Base-by-base conservation (phyloP, 2,888 invertebrate genomes). In the Disparrhopalites patrizii region DNA sequence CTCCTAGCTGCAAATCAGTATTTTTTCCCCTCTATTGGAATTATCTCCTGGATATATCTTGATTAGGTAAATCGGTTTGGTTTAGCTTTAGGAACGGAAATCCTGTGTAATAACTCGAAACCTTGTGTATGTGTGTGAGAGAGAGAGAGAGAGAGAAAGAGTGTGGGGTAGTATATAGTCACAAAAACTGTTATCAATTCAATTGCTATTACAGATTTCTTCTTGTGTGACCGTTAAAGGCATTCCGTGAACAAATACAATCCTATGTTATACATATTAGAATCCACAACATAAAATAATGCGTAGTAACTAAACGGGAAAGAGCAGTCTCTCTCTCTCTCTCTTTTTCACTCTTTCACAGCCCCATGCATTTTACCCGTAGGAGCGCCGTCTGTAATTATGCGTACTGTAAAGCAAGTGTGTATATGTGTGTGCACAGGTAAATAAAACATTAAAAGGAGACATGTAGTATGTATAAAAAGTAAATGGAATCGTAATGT, bases 11-110 rank as follows among this genome's bases (percentile, higher is more conserved):
- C 70, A 71, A 71, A 71, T 71, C 71, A 71, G 70, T 71, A 68
- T 70, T 71, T 68, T 58, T 31, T 67, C 61, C 47, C 25, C 18
- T 50, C 66, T 66, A 66, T 65, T 66, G 62, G 57, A 67, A 65
- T 73, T 71, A 73, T 73, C 73, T 70, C 61, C 69, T 73, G 69
- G 69, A 73, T 72, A 71, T 70, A 73, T 72, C 73, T 73, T 73
- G 73, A 73, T 73, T 73, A 75, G 73, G 66, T 70, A 71, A 68
- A 68, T 71, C 69, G 71, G 69, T 71, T 69, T 65, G 64, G 69
- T 66, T 47, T 70, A 68, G 67, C 43, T 68, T 71, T 69, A 68
- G 70, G 75, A 75, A 72, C 75, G 75, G 75, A 75, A 73, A 75
- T 75, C 75, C 75, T 75, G 75, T 75, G 65, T 60, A 65, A 65